A percentile compares a stretch with the other conserved stretches of the same genome.
Evolutionary conservation across 2,888 invertebrate genomes (phyloP).

Genomic region (Zeuzera pyrina): DNA sequence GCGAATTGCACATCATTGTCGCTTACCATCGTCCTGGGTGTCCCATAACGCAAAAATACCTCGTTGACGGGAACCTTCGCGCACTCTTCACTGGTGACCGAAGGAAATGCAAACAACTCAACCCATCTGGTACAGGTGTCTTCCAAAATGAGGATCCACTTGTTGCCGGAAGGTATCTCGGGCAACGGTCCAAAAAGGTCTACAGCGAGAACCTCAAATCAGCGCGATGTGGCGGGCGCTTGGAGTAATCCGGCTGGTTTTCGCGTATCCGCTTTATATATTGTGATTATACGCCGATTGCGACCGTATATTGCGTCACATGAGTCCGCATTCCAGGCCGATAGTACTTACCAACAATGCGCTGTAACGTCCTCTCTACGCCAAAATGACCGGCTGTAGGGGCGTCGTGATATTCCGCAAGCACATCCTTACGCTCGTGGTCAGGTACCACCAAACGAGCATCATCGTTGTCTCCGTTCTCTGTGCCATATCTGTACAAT

Average conservation of each 20-base stretch:
- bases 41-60: slow-evolving; percentile 21
- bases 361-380: slow-evolving; percentile 9
- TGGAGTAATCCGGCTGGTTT: slow-evolving; percentile 15
- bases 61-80: slow-evolving; percentile 14
- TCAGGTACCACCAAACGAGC: slow-evolving; percentile 13
- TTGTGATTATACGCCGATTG: slow-evolving; percentile 11
- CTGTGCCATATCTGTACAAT: slow-evolving; percentile 8
- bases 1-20: slow-evolving; percentile 27
- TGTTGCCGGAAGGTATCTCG: slow-evolving; percentile 11
- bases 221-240: slow-evolving; percentile 6
- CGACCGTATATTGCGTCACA: slow-evolving; percentile 10
- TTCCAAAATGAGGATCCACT: slow-evolving; percentile 17
- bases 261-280: slow-evolving; percentile 11
- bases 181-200: slow-evolving; percentile 20
- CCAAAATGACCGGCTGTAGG: slow-evolving; percentile 21
- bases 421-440: slow-evolving; percentile 7
- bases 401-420: slow-evolving; percentile 14
- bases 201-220: slow-evolving; percentile 11
- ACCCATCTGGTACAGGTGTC: slow-evolving; percentile 16
- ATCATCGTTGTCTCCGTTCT: slow-evolving; percentile 4
- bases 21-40: slow-evolving; percentile 22
- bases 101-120: slow-evolving; percentile 14
- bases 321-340: slow-evolving; percentile 17
- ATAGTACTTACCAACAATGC: slow-evolving; percentile 11
- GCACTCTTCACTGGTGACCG: slow-evolving; percentile 16